phyloP scores from a whole-genome alignment of 2,797 vertebrate species.

The Taeniopygia guttata region DNA sequence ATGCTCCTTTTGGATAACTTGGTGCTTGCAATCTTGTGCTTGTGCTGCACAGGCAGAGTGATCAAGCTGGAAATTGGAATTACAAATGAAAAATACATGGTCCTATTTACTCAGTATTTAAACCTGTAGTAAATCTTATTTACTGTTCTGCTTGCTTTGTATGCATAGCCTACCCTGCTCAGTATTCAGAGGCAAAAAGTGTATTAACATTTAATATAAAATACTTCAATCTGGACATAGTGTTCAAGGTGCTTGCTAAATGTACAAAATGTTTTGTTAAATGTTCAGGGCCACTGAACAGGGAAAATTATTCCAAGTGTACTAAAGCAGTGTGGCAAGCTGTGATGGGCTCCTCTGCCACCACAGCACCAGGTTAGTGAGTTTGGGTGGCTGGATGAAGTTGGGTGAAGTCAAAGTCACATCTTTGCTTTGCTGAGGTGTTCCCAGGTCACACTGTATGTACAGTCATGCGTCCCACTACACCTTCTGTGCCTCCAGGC shows the following conservation, averaged over 20 bases:
- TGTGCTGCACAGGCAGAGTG: not conserved
- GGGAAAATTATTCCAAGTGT: not conserved
- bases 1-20: slow-evolving; percentile 7
- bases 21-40: not conserved
- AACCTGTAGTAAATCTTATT: not conserved
- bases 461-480: not conserved
- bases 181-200: not conserved
- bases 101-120: not conserved
- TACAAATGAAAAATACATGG: not conserved
- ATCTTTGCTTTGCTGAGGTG: not conserved
- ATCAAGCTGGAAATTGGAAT: not conserved
- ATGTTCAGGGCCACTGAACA: not conserved
- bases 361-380: not conserved
- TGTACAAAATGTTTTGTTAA: slow-evolving; percentile 7
- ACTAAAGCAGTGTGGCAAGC: not conserved
- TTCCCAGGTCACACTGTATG: not conserved
- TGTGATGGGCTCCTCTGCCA: not conserved
- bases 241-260: not conserved
- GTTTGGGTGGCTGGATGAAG: not conserved
- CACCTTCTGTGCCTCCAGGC: not conserved
- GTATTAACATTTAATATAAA: not conserved
- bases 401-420: not conserved
- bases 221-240: not conserved
- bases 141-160: not conserved
- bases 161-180: not conserved